These are phyloP conservation scores for Clamator glandarius DNA, from an alignment of 2,797 vertebrate species.

Conservation along the genomic window DNA sequence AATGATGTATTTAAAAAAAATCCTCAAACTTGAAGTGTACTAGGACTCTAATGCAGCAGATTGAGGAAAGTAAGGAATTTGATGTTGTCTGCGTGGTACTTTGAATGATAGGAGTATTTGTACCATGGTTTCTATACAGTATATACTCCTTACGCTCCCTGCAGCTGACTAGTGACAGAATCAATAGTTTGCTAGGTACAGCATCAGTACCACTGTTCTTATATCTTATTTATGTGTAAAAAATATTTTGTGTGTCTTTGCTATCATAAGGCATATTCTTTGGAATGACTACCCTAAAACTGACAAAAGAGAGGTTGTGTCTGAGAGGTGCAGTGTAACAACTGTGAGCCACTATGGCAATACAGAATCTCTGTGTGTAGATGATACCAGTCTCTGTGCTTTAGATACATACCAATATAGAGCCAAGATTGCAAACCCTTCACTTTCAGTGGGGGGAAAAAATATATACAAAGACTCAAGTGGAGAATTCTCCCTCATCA, in stretches of 20 bases:
- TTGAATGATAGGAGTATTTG: not conserved
- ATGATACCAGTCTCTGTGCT: too few relatives aligned
- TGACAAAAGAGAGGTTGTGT: not conserved
- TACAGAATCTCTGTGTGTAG: not conserved
- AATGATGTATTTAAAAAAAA: not conserved
- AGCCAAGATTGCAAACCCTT: not conserved
- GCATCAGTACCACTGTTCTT: not conserved
- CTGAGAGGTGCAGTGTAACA: not conserved
- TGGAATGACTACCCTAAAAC: not conserved
- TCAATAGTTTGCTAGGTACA: not conserved
- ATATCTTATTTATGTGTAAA: not conserved
- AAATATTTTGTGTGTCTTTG: not conserved
- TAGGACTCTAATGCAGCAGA: not conserved
- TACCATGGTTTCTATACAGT: not conserved
- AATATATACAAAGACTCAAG: not conserved
- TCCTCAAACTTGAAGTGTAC: not conserved
- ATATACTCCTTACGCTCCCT: not conserved
- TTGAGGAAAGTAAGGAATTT: not conserved
- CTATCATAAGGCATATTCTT: not conserved
- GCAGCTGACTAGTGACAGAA: not conserved
- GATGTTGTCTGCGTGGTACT: not conserved
- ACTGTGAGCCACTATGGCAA: not conserved
- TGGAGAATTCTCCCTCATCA: not conserved
- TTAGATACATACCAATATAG: not conserved
- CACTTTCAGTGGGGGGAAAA: fast-evolving